Percentiles rank a stretch among this genome's conserved stretches.
phyloP scores from a whole-genome alignment of 2,888 invertebrate genomes.

The Acanthosepion lycidas region DNA sequence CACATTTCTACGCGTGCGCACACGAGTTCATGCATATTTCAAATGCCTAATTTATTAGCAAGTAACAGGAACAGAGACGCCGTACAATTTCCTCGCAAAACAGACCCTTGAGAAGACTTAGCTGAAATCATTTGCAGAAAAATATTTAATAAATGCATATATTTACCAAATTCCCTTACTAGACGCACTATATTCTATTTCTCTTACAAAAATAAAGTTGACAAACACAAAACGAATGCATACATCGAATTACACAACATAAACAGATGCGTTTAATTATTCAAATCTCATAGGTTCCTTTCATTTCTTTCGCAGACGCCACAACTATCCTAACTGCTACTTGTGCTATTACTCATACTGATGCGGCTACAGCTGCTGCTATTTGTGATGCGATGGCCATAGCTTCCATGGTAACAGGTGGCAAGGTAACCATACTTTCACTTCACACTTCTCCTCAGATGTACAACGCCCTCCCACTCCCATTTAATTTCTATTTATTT shows the following conservation, averaged over 20 bases:
- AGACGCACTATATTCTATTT: not conserved
- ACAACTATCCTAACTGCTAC: not conserved
- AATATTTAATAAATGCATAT: not conserved
- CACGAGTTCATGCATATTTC: not conserved
- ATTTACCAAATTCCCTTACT: not conserved
- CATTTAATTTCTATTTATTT: not conserved
- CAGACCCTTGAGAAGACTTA: not conserved
- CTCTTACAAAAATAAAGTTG: not conserved
- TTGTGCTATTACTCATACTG: conserved; percentile 4
- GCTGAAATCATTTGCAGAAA: not conserved
- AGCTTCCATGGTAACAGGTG: conserved; percentile 33
- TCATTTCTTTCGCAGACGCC: not conserved
- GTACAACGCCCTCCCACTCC: not conserved
- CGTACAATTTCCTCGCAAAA: not conserved
- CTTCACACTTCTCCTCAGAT: not conserved
- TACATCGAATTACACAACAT: not conserved
- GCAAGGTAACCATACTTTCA: not conserved
- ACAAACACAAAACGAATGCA: not conserved
- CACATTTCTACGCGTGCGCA: not conserved
- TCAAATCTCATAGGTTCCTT: not conserved
- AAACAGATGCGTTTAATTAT: not conserved
- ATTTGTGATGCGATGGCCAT: not conserved
- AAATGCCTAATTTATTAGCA: not conserved
- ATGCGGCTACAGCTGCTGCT: conserved; percentile 33
- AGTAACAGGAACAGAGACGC: not conserved